Conservation (phyloP, 30 jellyfish, hydroid and myxozoan genomes). For the Aurelia sp. region DNA sequence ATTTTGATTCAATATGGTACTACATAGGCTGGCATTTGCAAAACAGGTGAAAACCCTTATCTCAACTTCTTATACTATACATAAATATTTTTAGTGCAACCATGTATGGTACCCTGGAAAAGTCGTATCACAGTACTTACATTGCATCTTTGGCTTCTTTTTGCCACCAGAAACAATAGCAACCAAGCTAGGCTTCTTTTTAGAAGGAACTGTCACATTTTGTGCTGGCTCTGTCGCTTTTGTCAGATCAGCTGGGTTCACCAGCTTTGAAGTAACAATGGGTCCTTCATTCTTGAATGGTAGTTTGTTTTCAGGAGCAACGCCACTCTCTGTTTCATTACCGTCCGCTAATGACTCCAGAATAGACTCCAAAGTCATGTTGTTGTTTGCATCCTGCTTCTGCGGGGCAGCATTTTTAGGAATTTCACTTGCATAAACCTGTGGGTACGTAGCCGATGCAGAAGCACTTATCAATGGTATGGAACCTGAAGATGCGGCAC, state of each 20-base stretch:
- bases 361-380: slow-evolving; percentile 27
- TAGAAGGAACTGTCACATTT: slow-evolving; percentile 6
- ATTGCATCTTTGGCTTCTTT: slow-evolving; percentile 32
- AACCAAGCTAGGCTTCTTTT: slow-evolving; percentile 45
- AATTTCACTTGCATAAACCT: background rate
- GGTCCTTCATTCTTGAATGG: slow-evolving; percentile 73
- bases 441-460: slow-evolving; percentile 1
- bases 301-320: slow-evolving; percentile 21
- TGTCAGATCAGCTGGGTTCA: slow-evolving; percentile 61
- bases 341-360: slow-evolving; percentile 43
- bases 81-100: too few species aligned
- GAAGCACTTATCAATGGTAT: slow-evolving; percentile 19
- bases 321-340: slow-evolving; percentile 4
- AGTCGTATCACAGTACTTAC: slow-evolving; percentile 5
- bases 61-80: too few species aligned
- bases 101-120: too few species aligned
- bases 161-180: slow-evolving; percentile 64
- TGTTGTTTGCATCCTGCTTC: slow-evolving; percentile 7
- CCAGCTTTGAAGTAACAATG: slow-evolving; percentile 32
- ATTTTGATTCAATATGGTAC: too few species aligned
- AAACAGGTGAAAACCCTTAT: too few species aligned
- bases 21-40: too few species aligned
- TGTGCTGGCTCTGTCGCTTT: background rate
- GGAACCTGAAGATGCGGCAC: background rate
- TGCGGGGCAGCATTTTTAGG: background rate